These are phyloP conservation scores for Porites lutea DNA, from an alignment of 64 coral and sea anemone genomes.

Conservation along the genomic window DNA sequence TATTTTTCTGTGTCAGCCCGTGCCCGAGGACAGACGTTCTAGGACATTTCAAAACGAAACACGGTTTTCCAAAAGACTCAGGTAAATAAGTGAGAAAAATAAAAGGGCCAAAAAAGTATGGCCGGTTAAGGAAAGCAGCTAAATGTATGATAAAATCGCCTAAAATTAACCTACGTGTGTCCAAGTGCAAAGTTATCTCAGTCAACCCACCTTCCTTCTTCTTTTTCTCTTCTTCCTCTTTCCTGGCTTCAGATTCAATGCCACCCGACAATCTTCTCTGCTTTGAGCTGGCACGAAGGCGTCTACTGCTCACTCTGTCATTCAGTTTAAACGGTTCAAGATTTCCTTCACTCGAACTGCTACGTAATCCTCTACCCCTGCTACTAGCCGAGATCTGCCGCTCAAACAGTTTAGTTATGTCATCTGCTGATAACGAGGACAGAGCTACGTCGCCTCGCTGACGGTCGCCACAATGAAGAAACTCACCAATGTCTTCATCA, in stretches of 20 bases:
- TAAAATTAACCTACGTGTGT: too few species aligned
- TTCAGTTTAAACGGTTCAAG: background rate
- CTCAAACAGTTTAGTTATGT: conserved; percentile 38
- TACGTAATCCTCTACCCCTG: background rate
- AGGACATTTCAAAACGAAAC: too few species aligned
- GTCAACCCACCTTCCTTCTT: background rate
- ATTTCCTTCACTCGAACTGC: background rate
- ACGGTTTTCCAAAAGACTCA: too few species aligned
- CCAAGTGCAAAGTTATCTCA: too few species aligned
- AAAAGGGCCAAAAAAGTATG: too few species aligned
- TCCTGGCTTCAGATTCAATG: conserved; percentile 3
- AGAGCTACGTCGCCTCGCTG: conserved; percentile 7
- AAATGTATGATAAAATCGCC: too few species aligned
- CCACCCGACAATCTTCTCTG: background rate
- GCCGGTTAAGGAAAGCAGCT: too few species aligned
- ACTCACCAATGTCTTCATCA: conserved; percentile 21
- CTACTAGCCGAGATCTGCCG: conserved; percentile 11
- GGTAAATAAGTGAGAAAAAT: too few species aligned
- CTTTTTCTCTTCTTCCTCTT: background rate
- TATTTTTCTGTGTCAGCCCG: too few species aligned
- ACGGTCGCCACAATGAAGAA: background rate
- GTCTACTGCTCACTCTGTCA: conserved; percentile 12
- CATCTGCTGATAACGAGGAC: conserved; percentile 35
- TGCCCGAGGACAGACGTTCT: too few species aligned
- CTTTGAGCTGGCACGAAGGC: conserved; percentile 2